Evolutionary conservation across 2,797 vertebrate genomes (phyloP), one percentile per base, ranked within the genome.

Genomic region (Cyprinella venusta): DNA sequence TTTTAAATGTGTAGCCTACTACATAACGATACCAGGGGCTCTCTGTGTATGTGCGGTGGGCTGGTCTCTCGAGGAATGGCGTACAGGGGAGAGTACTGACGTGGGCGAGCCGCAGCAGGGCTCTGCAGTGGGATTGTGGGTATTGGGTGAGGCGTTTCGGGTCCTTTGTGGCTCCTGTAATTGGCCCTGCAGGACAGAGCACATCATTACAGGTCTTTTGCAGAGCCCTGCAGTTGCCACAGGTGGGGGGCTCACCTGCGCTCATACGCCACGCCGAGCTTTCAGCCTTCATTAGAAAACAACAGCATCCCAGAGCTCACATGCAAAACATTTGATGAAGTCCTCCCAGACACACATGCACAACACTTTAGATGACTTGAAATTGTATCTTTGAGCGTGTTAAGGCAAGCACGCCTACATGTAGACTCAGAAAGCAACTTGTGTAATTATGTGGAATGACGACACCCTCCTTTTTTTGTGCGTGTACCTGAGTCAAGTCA

Each of bases 271-370:
- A 91, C 88, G 69, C 71, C 71, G 91, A 86, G 88, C 56, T 88
- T 90, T 79, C 85, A 78, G 90, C 83, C 91, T 76, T 94, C 93
- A 93, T 93, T 91, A 90, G 76, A 70, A 87, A 89, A 93, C 88
- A 92, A 87, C 86, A 87, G 69, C 56, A 75, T 84, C 89, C 85
- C 88, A 88, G 70, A 69, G 72, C 77, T 83, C 75, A 81, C 79
- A 87, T 71, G 84, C 68, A 21, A 33, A 71, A 75, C 63, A 54
- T 74, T 79, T 63, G 59, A 61, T 38, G 45, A 85, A 48, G 50
- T 63, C 75, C 59, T 74, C 61, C 6, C 76, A 48, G 67, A 80
- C 71, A 45, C 33, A 15, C 10, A 26, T 52, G 26, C 18, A 84
- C 68, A 48, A 84, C 83, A 74, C 77, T 48, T 64, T 26, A 24